Evolutionary conservation across 2,888 invertebrate genomes (phyloP).

Genomic region (Malacosoma neustria): DNA sequence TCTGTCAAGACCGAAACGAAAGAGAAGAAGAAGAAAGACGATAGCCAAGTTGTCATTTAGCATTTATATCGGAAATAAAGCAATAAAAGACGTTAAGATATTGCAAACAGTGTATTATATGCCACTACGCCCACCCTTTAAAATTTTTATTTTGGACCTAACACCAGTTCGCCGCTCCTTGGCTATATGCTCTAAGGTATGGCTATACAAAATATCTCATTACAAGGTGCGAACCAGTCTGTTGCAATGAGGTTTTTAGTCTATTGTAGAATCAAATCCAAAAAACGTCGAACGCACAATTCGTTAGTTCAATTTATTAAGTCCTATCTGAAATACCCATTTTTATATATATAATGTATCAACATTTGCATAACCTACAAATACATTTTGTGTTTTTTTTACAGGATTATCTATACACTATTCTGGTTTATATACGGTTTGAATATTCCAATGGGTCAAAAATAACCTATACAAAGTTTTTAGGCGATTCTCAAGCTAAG

Average conservation of each 20-base stretch:
- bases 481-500: not conserved
- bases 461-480: slow-evolving; percentile 39
- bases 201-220: slow-evolving; percentile 71
- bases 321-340: slow-evolving; percentile 64
- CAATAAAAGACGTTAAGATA: no score
- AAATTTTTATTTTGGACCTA: no score
- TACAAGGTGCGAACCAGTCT: slow-evolving; percentile 69
- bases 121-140: no score
- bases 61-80: no score
- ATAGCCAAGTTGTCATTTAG: no score
- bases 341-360: slow-evolving; percentile 48
- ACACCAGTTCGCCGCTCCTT: no score
- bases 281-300: slow-evolving; percentile 69
- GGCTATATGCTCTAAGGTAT: no score
- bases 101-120: no score
- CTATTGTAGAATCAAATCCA: slow-evolving; percentile 75
- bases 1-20: no score
- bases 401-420: slow-evolving; percentile 68
- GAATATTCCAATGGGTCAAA: slow-evolving; percentile 61
- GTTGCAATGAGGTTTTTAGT: slow-evolving; percentile 62
- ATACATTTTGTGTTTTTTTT: slow-evolving; percentile 65
- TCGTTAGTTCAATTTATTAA: slow-evolving; percentile 61
- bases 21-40: no score
- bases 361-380: slow-evolving; percentile 71
- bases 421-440: slow-evolving; percentile 59